phyloP scores from a whole-genome alignment of 2,113 vertebrate genomes.

The Lagopus muta region DNA sequence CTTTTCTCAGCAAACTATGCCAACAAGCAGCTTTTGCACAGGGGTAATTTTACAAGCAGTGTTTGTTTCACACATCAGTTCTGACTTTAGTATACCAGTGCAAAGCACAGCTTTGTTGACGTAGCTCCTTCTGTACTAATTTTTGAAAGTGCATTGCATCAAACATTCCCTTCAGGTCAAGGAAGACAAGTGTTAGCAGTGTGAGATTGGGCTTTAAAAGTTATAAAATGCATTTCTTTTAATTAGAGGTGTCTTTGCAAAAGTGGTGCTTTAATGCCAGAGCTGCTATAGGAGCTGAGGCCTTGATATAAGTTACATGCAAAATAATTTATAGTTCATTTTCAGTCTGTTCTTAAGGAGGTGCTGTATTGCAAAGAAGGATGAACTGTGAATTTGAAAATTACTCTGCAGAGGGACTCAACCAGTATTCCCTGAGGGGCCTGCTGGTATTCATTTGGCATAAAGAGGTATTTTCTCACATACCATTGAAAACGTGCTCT shows the following conservation, averaged over 20 bases:
- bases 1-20: neutral
- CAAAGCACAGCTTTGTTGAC: neutral
- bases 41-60: neutral
- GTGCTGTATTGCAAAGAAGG: neutral
- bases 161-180: neutral
- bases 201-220: neutral
- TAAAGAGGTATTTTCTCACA: slow-evolving; percentile 20
- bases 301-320: neutral
- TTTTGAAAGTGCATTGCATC: neutral
- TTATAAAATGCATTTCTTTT: neutral
- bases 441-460: slow-evolving; percentile 4
- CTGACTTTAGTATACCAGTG: neutral
- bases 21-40: neutral
- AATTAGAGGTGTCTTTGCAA: neutral
- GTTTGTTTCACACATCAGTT: neutral
- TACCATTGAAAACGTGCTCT: neutral
- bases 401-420: neutral
- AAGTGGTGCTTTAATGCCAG: neutral
- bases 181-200: neutral
- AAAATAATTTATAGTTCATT: neutral
- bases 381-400: neutral
- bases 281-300: neutral
- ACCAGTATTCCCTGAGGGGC: neutral
- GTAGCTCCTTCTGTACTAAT: neutral
- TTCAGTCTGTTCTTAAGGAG: neutral